Evolutionary conservation across 2,888 invertebrate genomes (phyloP), one percentile per base, ranked within the genome.

Genomic region (Pandemis corylana): DNA sequence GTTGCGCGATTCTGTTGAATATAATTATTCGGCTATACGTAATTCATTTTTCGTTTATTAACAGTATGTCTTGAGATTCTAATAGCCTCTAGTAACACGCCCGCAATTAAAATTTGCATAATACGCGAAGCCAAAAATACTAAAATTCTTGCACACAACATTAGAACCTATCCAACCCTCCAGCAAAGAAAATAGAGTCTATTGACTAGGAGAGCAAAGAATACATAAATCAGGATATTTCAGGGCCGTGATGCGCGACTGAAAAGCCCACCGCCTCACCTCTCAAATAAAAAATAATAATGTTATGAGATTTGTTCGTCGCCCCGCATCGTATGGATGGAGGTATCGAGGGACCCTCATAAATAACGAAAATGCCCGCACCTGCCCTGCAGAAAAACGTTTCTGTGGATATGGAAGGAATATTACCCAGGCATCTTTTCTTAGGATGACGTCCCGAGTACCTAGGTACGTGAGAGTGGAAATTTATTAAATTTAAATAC

Each of bases 301-400:
- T 75, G 69, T 72, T 72, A 76, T 70, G 73, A 73, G 76, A 76
- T 76, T 76, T 73, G 76, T 70, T 76, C 69, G 69, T 72, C 65
- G 66, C 62, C 61, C 66, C 59, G 53, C 56, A 68, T 69, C 75
- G 76, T 75, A 66, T 63, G 76, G 67, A 75, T 76, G 79, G 76
- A 77, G 77, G 79, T 80, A 82, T 82, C 79, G 84, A 79, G 82
- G 84, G 85, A 83, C 85, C 84, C 82, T 83, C 87, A 85, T 89
- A 89, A 89, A 90, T 90, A 85, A 86, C 79, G 80, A 77, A 83
- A 81, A 82, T 81, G 82, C 81, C 79, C 87, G 82, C 87, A 89
- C 89, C 89, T 89, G 89, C 86, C 87, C 83, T 81, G 76, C 78
- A 78, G 79, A 82, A 82, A 82, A 83, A 82, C 77, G 77, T 72